Evolutionary conservation across 2,888 invertebrate genomes (phyloP).

Genomic region (Junonia oenone): DNA sequence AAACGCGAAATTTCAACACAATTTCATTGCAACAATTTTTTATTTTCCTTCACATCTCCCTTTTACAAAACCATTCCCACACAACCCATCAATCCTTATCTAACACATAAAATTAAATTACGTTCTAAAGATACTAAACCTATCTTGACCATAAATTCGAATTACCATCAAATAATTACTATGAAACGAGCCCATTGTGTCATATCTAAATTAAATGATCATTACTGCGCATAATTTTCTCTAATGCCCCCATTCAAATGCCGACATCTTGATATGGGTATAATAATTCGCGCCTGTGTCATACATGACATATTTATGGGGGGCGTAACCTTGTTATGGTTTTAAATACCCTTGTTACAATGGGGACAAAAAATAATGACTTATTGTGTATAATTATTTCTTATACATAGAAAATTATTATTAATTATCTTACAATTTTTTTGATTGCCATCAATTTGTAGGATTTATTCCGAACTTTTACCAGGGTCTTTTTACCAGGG

Average conservation of each 20-base stretch:
- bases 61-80: no score
- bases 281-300: slow-evolving; percentile 37
- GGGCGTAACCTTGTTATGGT: slow-evolving; percentile 28
- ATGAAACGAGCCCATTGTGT: slow-evolving; percentile 10
- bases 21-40: no score
- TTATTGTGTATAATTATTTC: no score
- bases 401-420: no score
- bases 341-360: slow-evolving; percentile 18
- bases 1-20: no score
- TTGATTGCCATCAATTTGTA: no score
- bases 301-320: slow-evolving; percentile 34
- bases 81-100: not conserved
- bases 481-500: no score
- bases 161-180: slow-evolving; percentile 15
- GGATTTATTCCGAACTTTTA: no score
- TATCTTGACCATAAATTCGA: slow-evolving; percentile 1
- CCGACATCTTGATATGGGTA: slow-evolving; percentile 33
- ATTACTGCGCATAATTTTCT: slow-evolving; percentile 20
- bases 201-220: slow-evolving; percentile 25
- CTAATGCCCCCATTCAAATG: slow-evolving; percentile 18
- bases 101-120: not conserved
- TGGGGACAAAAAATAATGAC: slow-evolving; percentile 7
- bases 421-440: no score
- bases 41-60: no score
- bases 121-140: not conserved